phyloP scores from a whole-genome alignment of 2,888 invertebrate species.

The Julus scandinavius region DNA sequence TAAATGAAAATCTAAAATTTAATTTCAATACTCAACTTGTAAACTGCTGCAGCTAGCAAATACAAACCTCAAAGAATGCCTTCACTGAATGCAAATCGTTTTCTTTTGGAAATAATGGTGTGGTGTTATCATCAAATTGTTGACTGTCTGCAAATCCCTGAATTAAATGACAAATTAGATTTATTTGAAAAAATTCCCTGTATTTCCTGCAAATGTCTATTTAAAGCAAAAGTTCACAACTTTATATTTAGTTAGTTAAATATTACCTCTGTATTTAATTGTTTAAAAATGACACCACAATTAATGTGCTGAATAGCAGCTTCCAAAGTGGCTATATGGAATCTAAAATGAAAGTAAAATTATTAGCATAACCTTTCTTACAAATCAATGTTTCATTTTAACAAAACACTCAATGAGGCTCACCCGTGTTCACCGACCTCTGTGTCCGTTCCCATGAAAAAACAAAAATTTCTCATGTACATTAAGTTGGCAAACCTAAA shows the following conservation, averaged over 20 bases:
- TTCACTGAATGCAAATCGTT: neutral
- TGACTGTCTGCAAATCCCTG: conserved; percentile 27
- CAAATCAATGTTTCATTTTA: neutral
- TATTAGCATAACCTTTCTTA: neutral
- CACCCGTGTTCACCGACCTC: conserved; percentile 49
- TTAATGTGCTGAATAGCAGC: conserved; percentile 46
- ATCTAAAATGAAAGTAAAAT: neutral
- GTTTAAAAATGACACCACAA: neutral
- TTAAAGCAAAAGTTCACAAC: neutral
- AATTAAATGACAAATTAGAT: neutral
- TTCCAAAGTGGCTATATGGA: conserved; percentile 40
- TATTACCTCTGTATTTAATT: neutral
- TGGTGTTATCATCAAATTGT: conserved; percentile 9
- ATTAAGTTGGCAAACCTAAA: conserved; percentile 35
- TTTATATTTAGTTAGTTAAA: neutral
- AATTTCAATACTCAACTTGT: neutral
- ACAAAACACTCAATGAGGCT: neutral
- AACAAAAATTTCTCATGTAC: conserved; percentile 49
- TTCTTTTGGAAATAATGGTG: conserved; percentile 52
- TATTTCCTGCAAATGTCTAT: no score
- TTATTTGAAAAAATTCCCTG: neutral
- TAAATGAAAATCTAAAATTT: neutral
- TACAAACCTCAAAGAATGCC: conserved; percentile 48
- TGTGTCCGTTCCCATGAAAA: conserved; percentile 16
- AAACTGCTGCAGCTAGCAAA: neutral